These are phyloP conservation scores for Ophraella communa DNA, from an alignment of 2,888 invertebrate species.

Conservation along the genomic window DNA sequence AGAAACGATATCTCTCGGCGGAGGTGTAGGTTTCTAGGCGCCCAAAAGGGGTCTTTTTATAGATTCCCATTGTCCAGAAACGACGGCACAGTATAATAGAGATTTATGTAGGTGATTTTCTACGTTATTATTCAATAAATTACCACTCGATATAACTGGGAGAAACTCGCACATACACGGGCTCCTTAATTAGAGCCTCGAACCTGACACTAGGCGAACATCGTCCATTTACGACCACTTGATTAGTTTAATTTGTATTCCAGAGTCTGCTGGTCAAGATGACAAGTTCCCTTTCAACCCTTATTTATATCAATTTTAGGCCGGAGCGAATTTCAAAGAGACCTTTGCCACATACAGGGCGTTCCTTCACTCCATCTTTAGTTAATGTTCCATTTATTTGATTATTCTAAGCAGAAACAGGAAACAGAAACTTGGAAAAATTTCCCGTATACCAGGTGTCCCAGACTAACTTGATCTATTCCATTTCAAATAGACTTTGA, in stretches of 20 bases:
- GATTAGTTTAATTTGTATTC: conserved; percentile 59
- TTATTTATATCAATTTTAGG: conserved; percentile 5
- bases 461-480: too few species aligned
- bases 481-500: too few species aligned
- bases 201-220: conserved; percentile 56
- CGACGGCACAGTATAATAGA: conserved; percentile 56
- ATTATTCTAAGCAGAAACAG: too few species aligned
- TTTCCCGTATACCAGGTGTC: too few species aligned
- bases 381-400: too few species aligned
- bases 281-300: conserved; percentile 27
- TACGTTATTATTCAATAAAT: conserved; percentile 61
- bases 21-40: conserved; percentile 53
- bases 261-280: conserved; percentile 46
- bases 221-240: conserved; percentile 57
- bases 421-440: too few species aligned
- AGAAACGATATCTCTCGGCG: conserved; percentile 20
- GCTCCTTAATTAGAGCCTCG: conserved; percentile 56
- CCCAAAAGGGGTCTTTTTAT: conserved; percentile 52
- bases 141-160: conserved; percentile 57
- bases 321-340: neutral
- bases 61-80: conserved; percentile 52
- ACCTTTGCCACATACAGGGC: too few species aligned
- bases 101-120: conserved; percentile 60
- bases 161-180: conserved; percentile 43
- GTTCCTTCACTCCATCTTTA: too few species aligned